Evolutionary conservation across 2,888 invertebrate genomes (phyloP).

Genomic region (Petrolisthes cinctipes): DNA sequence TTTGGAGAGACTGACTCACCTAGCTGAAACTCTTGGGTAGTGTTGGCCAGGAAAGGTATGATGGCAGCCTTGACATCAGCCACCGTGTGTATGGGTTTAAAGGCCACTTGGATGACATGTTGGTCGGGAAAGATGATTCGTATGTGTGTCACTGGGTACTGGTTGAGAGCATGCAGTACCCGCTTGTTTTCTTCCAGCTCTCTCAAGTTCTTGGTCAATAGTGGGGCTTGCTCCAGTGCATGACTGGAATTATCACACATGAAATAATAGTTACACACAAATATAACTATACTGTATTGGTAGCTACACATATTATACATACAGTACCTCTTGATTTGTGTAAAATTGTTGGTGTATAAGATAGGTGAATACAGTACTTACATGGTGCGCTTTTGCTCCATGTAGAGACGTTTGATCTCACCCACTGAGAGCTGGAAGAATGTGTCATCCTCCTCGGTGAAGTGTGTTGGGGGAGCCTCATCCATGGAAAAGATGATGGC

Average conservation of each 20-base stretch:
- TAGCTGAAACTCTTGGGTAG: conserved; percentile 80
- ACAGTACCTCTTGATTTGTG: not conserved
- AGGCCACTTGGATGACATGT: conserved; percentile 87
- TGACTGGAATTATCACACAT: conserved; percentile 69
- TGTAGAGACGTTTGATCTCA: conserved; percentile 82
- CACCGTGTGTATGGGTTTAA: conserved; percentile 82
- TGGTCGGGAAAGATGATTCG: conserved; percentile 89
- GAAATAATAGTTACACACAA: not conserved
- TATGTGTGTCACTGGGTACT: conserved; percentile 83
- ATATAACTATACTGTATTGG: not conserved
- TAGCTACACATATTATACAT: not conserved
- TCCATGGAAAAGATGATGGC: conserved; percentile 80
- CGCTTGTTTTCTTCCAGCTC: conserved; percentile 75
- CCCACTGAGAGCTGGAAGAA: conserved; percentile 88
- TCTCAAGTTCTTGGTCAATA: conserved; percentile 78
- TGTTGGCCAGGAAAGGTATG: conserved; percentile 77
- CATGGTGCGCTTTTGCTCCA: conserved; percentile 78
- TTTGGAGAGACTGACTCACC: conserved; percentile 73
- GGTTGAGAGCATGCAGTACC: conserved; percentile 75
- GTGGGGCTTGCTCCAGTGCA: conserved; percentile 79
- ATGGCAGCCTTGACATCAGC: conserved; percentile 81
- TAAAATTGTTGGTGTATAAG: not conserved
- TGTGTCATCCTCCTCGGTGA: conserved; percentile 77
- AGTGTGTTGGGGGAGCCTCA: conserved; percentile 74
- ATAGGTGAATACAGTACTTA: conserved; percentile 66